Evolutionary conservation across 2,797 vertebrate species (phyloP), one percentile per base, ranked within the genome.

Genomic region (Apogon talboti): DNA sequence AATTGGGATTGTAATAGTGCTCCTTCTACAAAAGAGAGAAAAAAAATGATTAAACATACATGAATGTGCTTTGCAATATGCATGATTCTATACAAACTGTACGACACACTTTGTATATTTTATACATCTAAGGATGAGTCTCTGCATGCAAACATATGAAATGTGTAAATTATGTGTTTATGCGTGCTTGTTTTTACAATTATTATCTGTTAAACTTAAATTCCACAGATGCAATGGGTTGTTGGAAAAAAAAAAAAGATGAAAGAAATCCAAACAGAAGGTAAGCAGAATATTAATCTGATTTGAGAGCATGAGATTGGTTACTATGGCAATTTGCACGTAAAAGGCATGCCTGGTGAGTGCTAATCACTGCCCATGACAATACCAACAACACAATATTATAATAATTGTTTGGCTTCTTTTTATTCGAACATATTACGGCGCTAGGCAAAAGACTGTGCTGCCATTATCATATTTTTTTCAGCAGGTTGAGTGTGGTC

Each of bases 1-100:
- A 99, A 93, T 99, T 99, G 87, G 98, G 96, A 88, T 99, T 99
- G 93, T 98, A 96, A 90, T 98, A 99, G 92, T 98, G 96, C 82
- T 96, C 96, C 78, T 97, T 95, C 98, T 99, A 74, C 81, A 87
- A 81, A 82, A 83, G 41, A 64, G 28, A 33, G 4, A 5, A 11
- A 35, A 18, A 52, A 59, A 58, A 49, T 1, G 4, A 76, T 74
- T 13, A 74, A 75, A 72, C 46, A 82, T 73, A 63, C 6, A 76
- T 77, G 64, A 79, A 46, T 28, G 19, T 6, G 40, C 0, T 2
- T 30, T 74, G 56, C 53, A 77, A 69, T 69, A 86, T 77, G 74
- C 33, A 79, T 76, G 64, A 69, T 2, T 9, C 46, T 61, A 80
- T 50, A 78, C 41, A 66, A 56, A 69, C 14, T 28, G 16, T 38